Conservation (phyloP, 2,888 invertebrate genomes). For the Keiferia lycopersicella region DNA sequence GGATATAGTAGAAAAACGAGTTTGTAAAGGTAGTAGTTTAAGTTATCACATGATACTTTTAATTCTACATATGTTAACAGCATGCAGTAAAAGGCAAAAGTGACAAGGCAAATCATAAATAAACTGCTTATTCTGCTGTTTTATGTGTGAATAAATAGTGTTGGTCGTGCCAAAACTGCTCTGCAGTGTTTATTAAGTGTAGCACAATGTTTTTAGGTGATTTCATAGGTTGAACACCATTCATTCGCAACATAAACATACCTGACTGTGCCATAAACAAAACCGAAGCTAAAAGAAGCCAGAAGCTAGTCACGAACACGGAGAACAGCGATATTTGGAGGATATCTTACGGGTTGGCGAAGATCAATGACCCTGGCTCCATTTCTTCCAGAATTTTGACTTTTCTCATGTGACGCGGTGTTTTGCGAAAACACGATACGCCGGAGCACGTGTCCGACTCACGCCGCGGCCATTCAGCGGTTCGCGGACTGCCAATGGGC, state of each 20-base stretch:
- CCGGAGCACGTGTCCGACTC: slow-evolving; percentile 63
- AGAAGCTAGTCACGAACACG: slow-evolving; percentile 51
- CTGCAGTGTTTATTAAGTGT: background rate
- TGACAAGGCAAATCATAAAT: slow-evolving; percentile 21
- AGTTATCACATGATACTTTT: slow-evolving; percentile 17
- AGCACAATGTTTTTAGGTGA: background rate
- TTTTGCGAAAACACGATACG: slow-evolving; percentile 43
- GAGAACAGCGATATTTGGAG: slow-evolving; percentile 42
- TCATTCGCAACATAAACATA: slow-evolving; percentile 13
- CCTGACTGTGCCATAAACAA: slow-evolving; percentile 35
- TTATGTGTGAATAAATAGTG: slow-evolving; percentile 10
- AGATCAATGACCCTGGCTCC: slow-evolving; percentile 62
- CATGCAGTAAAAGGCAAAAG: background rate
- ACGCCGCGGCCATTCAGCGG: slow-evolving; percentile 54
- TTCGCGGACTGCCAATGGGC: slow-evolving; percentile 68
- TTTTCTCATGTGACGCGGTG: slow-evolving; percentile 46
- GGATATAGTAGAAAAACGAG: background rate
- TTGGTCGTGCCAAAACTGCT: slow-evolving; percentile 13
- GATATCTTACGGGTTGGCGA: slow-evolving; percentile 70
- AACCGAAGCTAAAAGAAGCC: slow-evolving; percentile 47
- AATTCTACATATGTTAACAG: slow-evolving; percentile 20
- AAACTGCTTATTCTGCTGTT: slow-evolving; percentile 6
- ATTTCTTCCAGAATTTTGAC: slow-evolving; percentile 50
- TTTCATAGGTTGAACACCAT: background rate
- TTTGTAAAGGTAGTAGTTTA: background rate